These are phyloP conservation scores for Napeogenes sylphis DNA, from an alignment of 2,888 invertebrate genomes.

Conservation along the genomic window DNA sequence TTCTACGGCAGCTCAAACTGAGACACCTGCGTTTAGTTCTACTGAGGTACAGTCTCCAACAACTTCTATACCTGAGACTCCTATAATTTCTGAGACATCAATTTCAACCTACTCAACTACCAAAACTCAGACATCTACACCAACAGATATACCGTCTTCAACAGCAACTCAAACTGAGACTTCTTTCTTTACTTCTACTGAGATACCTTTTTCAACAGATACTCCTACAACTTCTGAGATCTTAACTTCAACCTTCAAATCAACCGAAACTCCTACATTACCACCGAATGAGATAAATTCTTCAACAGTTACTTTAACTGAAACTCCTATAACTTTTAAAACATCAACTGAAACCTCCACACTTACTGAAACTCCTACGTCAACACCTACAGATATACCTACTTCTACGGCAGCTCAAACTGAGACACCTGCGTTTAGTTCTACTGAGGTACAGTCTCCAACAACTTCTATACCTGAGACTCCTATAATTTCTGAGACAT, in stretches of 20 bases:
- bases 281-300: background rate
- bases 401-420: constrained; percentile 13
- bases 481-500: background rate
- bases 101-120: background rate
- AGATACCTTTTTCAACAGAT: constrained; percentile 11
- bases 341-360: no score
- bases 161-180: constrained; percentile 15
- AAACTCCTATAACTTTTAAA: background rate
- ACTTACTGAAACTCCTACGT: constrained; percentile 9
- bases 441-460: constrained; percentile 13
- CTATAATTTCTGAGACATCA: no score
- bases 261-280: constrained; percentile 11
- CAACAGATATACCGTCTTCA: constrained; percentile 6
- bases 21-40: no score
- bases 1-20: no score
- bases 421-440: constrained; percentile 13
- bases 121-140: background rate
- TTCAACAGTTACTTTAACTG: constrained; percentile 8
- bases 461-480: constrained; percentile 15
- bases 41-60: no score
- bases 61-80: no score
- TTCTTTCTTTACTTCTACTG: constrained; percentile 7
- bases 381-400: constrained; percentile 13
- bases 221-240: constrained; percentile 2
- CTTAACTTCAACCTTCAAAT: background rate